Evolutionary conservation across 2,888 invertebrate species (phyloP).

Genomic region (Hirudinaria manillensis): DNA sequence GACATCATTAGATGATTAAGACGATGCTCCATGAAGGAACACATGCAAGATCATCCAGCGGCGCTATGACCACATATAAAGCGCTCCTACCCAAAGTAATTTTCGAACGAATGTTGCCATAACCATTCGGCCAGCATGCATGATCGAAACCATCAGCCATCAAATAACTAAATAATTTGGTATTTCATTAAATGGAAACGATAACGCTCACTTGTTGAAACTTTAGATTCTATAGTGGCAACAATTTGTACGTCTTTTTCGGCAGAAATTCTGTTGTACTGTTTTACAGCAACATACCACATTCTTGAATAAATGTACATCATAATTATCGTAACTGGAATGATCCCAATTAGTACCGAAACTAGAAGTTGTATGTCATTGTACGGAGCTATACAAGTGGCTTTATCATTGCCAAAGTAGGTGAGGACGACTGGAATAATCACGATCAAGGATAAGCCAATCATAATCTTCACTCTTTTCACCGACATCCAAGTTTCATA

Average conservation of each 20-base stretch:
- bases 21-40: no score
- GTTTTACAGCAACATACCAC: not conserved
- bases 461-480: not conserved
- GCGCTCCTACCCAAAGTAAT: no score
- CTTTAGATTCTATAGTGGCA: no score
- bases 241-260: no score
- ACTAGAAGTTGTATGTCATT: not conserved
- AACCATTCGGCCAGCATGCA: no score
- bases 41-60: no score
- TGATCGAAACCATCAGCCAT: no score
- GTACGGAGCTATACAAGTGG: not conserved
- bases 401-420: not conserved
- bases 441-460: not conserved
- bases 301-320: constrained; percentile 7
- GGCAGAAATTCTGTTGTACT: not conserved
- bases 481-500: constrained; percentile 7
- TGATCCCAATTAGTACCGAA: not conserved
- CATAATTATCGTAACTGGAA: not conserved
- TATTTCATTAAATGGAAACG: not conserved
- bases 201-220: not conserved
- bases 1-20: no score
- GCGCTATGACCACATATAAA: no score
- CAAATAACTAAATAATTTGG: no score
- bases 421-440: not conserved
- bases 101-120: no score